Conservation (phyloP, 2,113 vertebrate genomes). For the Charadrius vociferus region DNA sequence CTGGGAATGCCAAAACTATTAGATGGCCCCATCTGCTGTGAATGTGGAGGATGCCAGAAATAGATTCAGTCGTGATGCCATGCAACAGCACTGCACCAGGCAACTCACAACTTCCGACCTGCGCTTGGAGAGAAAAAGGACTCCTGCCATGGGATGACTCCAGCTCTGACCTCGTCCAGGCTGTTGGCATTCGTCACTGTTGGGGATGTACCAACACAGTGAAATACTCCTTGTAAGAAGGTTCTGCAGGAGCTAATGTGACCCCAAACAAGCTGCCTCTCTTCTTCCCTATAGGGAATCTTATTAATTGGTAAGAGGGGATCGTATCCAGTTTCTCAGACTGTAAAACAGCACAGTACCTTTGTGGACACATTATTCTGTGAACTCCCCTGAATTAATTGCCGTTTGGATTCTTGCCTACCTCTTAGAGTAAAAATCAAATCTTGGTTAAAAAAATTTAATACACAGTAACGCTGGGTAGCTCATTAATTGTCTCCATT, state of each 20-base stretch:
- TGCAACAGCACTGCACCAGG: background rate
- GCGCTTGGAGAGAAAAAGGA: background rate
- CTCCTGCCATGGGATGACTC: background rate
- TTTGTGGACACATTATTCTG: background rate
- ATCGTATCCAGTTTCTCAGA: background rate
- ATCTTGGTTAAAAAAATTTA: background rate
- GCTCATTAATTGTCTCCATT: background rate
- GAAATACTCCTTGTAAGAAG: background rate
- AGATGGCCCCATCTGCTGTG: background rate
- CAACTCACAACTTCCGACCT: background rate
- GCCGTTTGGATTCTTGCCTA: background rate
- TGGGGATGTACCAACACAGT: background rate
- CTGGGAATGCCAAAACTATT: background rate
- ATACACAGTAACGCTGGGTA: background rate
- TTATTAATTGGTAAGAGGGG: background rate
- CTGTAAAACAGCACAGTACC: background rate
- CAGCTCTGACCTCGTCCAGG: background rate
- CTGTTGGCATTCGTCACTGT: background rate
- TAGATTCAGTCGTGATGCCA: background rate
- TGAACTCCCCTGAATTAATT: background rate
- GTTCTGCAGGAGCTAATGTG: background rate
- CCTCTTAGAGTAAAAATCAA: background rate
- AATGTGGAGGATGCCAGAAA: background rate
- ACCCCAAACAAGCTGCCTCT: background rate
- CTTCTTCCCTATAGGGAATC: background rate